Evolutionary conservation across 2,113 vertebrate species (phyloP), one percentile per base, ranked within the genome.

Genomic region (Entomyzon cyanotis): DNA sequence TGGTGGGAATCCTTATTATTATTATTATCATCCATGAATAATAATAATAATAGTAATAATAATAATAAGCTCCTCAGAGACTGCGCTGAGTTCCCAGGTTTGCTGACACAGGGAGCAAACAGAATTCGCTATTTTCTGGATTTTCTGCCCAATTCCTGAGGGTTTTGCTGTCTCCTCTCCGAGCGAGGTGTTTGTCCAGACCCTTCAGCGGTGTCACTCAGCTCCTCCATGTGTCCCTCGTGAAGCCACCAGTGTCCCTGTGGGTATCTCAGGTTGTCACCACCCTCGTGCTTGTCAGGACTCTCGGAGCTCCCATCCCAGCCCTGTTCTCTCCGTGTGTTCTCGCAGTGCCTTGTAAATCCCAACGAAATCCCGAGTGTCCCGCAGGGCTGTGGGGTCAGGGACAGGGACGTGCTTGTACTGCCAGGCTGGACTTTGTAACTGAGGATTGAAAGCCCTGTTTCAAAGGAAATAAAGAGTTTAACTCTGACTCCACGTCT

Each of bases 331-430:
- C 77, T 70, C 92, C 5, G 67, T 23, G 93, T 79, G 83, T 96
- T 87, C 94, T 81, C 60, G 94, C 96, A 96, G 97, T 97, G 97
- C 97, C 97, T 97, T 97, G 94, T 97, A 86, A 69, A 89, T 47
- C 79, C 94, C 94, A 49, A 30, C 7, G 47, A 50, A 10, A 31
- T 16, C 75, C 17, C 8, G 30, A 1, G 80, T 10, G 74, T 47
- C 73, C 58, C 53, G 28, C 20, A 21, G 95, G 90, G 95, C 95
- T 69, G 83, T 11, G 87, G 73, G 20, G 37, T 8, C 64, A 14
- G 42, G 42, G 15, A 6, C 42, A 16, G 42, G 16, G 42, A 16
- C 16, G 42, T 17, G 42, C 42, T 94, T 6, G 20, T 67, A 1
- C 53, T 22, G 90, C 95, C 83, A 27, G 56, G 2, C 94, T 49